Evolutionary conservation across 2,888 invertebrate genomes (phyloP).

Genomic region (Eristalis intricaria): DNA sequence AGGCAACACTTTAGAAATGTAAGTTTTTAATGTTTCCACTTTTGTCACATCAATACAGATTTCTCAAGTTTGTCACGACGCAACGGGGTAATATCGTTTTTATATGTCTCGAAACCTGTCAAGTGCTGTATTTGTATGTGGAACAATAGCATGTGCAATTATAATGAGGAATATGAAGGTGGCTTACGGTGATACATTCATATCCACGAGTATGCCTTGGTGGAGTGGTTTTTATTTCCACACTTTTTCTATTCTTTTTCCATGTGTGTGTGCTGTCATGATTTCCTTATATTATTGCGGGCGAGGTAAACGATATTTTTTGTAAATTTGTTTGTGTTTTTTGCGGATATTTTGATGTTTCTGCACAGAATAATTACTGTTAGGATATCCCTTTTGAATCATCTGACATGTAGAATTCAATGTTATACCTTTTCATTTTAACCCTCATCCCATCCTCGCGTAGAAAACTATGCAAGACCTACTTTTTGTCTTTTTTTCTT

Average conservation of each 20-base stretch:
- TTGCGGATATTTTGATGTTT: too few relatives aligned
- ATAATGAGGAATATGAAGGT: constrained; percentile 2
- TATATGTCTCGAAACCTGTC: constrained; percentile 44
- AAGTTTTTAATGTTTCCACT: constrained; percentile 23
- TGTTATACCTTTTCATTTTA: too few relatives aligned
- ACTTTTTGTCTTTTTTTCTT: too few relatives aligned
- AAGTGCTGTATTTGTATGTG: constrained; percentile 43
- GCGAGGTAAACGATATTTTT: background rate
- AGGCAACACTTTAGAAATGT: constrained; percentile 36
- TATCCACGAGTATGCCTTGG: background rate
- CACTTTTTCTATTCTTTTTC: background rate
- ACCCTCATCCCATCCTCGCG: too few relatives aligned
- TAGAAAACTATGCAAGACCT: too few relatives aligned
- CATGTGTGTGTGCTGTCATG: background rate
- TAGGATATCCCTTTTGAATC: too few relatives aligned
- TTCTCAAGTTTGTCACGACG: constrained; percentile 30
- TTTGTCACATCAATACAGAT: constrained; percentile 27
- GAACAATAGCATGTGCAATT: constrained; percentile 15
- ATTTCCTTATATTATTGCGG: background rate
- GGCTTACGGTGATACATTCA: background rate
- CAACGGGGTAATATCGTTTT: constrained; percentile 45
- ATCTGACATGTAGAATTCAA: too few relatives aligned
- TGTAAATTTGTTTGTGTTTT: background rate
- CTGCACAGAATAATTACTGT: too few relatives aligned
- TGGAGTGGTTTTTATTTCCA: background rate